A percentile compares a stretch with the other conserved stretches of the same genome.
phyloP scores from a whole-genome alignment of 2,113 vertebrate species.

The Boulengeromyrus knoepffleri region DNA sequence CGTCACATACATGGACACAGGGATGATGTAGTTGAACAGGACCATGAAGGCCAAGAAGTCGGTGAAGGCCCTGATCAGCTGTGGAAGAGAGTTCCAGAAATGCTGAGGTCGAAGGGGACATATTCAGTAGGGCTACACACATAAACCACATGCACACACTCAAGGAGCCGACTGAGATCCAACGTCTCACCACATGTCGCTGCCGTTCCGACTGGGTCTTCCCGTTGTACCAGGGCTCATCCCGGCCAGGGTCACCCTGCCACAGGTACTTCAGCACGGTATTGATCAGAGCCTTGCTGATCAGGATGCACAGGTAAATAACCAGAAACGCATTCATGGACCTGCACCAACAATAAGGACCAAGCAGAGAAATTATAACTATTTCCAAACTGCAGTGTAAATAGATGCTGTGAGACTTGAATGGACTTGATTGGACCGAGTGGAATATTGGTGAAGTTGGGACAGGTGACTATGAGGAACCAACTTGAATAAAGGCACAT shows the following conservation, averaged over 20 bases:
- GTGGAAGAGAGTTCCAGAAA: slow-evolving; percentile 13
- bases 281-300: slow-evolving; percentile 88
- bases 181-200: slow-evolving; percentile 63
- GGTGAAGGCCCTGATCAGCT: slow-evolving; percentile 84
- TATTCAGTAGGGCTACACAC: neutral
- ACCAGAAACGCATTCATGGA: slow-evolving; percentile 96
- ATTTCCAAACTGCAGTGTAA: neutral
- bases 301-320: slow-evolving; percentile 92
- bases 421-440: neutral
- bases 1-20: slow-evolving; percentile 97
- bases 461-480: neutral
- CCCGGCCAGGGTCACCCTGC: slow-evolving; percentile 77
- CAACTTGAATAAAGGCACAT: neutral
- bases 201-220: slow-evolving; percentile 77
- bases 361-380: neutral
- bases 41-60: slow-evolving; percentile 99
- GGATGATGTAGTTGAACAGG: slow-evolving; percentile 99
- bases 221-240: slow-evolving; percentile 89
- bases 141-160: neutral
- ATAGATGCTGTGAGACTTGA: neutral
- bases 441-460: neutral
- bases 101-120: neutral
- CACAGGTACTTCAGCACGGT: slow-evolving; percentile 84
- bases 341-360: slow-evolving; percentile 46
- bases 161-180: neutral